Percentiles rank a stretch among this genome's conserved stretches.
Conservation (phyloP, 2,888 invertebrate genomes). For the Criorhina ranunculi region DNA sequence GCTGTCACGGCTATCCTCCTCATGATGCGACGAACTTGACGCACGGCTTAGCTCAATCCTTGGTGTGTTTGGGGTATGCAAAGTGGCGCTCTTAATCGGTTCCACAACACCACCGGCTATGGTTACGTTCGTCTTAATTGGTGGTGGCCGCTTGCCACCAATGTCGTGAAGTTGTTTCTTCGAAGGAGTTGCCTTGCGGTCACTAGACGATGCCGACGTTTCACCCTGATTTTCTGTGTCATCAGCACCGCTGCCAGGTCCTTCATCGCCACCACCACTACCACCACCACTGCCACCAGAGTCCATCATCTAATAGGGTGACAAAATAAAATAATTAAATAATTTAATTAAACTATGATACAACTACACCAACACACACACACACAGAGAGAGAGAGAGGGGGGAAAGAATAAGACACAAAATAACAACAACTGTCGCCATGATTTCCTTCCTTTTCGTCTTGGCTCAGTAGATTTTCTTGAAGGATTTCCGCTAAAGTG, state of each 20-base stretch:
- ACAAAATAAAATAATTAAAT: slow-evolving; percentile 57
- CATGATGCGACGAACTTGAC: slow-evolving; percentile 93
- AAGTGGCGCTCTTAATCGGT: slow-evolving; percentile 79
- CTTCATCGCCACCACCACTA: slow-evolving; percentile 41
- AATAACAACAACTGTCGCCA: slow-evolving; percentile 1
- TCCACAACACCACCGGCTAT: slow-evolving; percentile 80
- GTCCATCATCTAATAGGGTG: slow-evolving; percentile 77
- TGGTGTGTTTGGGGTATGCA: slow-evolving; percentile 90
- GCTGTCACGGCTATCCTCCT: slow-evolving; percentile 91
- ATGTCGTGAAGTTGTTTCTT: slow-evolving; percentile 77
- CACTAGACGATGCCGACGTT: slow-evolving; percentile 24
- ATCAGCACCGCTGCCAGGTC: slow-evolving; percentile 45
- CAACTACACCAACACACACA: slow-evolving; percentile 16
- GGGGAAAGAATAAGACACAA: too few relatives aligned
- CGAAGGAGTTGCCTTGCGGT: slow-evolving; percentile 77
- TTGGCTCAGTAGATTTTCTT: not conserved
- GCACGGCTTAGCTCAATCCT: slow-evolving; percentile 95
- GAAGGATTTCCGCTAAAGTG: slow-evolving; percentile 32
- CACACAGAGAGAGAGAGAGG: not conserved
- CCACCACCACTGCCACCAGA: slow-evolving; percentile 68
- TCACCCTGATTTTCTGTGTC: slow-evolving; percentile 60
- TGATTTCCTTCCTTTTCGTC: slow-evolving; percentile 12
- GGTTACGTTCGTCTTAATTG: slow-evolving; percentile 81
- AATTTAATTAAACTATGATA: slow-evolving; percentile 51
- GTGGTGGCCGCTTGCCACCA: slow-evolving; percentile 82